Base-by-base conservation (phyloP, 2,797 vertebrate genomes). In the Cuniculus paca region DNA sequence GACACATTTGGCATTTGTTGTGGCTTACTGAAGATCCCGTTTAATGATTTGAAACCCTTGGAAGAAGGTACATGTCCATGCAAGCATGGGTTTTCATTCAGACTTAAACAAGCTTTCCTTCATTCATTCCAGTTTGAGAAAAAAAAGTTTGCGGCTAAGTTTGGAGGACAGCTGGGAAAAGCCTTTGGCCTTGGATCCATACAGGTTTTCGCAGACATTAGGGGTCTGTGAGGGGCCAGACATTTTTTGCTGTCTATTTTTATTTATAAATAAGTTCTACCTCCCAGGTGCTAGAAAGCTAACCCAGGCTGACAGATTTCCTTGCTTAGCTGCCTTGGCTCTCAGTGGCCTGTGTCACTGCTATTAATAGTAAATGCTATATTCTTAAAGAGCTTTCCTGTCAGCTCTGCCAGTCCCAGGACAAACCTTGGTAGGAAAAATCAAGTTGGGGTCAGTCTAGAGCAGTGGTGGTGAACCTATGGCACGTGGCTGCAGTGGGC, bases 321-420 rank as follows among this genome's bases (percentile, higher is more conserved):
- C 74, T 96, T 95, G 96, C 94, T 93, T 97, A 94, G 84, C 91
- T 94, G 93, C 79, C 48, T 96, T 94, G 89, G 81, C 81, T 97
- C 70, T 83, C 83, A 91, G 36, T 95, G 96, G 91, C 82, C 78
- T 65, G 48, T 92, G 91, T 94, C 81, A 96, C 58, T 60, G 90
- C 84, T 97, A 95, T 97, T 96, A 97, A 96, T 94, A 97, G 97
- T 86, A 91, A 96, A 97, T 68, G 56, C 77, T 79, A 34, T 96
- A 90, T 97, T 97, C 96, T 98, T 97, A 95, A 97, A 97, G 95
- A 96, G 93, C 17, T 94, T 97, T 97, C 58, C 86, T 79, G 89
- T 96, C 65, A 81, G 68, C 74, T 74, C 19, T 94, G 87, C 84
- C 89, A 86, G 94, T 68, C 63, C 52, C 12, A 39, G 84, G 52